Evolutionary conservation across 2,888 invertebrate species (phyloP), one percentile per base, ranked within the genome.

Genomic region (Cepaea hortensis): DNA sequence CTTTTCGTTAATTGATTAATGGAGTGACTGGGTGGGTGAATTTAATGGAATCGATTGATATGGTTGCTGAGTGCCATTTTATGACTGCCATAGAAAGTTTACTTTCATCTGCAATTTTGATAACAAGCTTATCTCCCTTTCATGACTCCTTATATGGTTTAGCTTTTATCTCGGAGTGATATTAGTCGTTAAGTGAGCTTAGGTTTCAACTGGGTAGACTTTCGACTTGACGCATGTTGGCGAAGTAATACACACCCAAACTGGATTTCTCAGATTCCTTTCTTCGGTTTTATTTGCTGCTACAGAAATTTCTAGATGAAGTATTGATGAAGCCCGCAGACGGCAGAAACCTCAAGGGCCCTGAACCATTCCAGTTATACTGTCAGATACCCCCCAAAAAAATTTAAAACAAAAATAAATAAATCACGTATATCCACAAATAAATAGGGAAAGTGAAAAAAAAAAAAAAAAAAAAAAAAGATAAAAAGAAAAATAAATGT

Each of bases 11-110:
- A 65, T 65, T 81, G 81, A 81, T 68, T 68, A 48, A 18, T 70
- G 48, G 48, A 81, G 68, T 81, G 70, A 48, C 50, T 48, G 48
- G 48, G 15, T 48, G 48, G 48, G 4, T 68, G 81, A 81, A 48
- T 48, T 79, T 62, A 79, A 79, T 79, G 79, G 62, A 50, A 70
- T 48, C 68, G 50, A 81, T 81, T 81, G 81, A 70, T 81, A 68
- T 3, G 20, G 46, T 11, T 3, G 20, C n/a, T 70, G 81, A 70
- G 50, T 70, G 81, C 23, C 35, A 62, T 62, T 79, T 79, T 62
- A 79, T 35, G 62, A 18, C 79, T 11, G 11, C 20, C 15, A 15
- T 46, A 15, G 61, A 62, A 62, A 15, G 62, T 79, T 9, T 23
- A 15, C 79, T 79, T 79, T 79, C 62, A 79, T 79, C 35, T 62